phyloP scores from a whole-genome alignment of 2,797 vertebrate genomes.

The Anas flavirostris region DNA sequence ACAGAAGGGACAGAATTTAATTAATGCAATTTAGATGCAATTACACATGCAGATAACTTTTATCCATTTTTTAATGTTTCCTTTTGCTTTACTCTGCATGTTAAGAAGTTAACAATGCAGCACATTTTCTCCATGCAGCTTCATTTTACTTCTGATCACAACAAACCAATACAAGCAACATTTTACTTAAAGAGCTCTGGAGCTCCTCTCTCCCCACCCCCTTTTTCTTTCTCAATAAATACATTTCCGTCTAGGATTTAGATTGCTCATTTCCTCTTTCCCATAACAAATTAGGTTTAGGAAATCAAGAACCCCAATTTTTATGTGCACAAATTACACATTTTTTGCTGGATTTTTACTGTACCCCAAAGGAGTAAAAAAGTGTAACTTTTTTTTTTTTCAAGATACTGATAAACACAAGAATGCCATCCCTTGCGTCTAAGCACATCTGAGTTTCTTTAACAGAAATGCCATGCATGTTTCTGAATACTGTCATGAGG shows the following conservation, averaged over 20 bases:
- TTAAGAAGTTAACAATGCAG: background rate
- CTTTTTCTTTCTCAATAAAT: background rate
- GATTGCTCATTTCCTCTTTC: conserved; percentile 21
- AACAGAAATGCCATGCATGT: conserved; percentile 86
- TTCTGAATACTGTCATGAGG: conserved; percentile 88
- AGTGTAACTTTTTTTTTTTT: conserved; percentile 18
- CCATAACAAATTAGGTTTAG: background rate
- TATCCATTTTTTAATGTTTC: background rate
- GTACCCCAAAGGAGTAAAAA: conserved; percentile 1
- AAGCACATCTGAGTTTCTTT: conserved; percentile 88
- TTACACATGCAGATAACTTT: background rate
- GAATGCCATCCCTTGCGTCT: conserved; percentile 77
- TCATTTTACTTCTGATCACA: background rate
- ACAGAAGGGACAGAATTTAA: background rate
- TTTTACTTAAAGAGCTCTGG: background rate
- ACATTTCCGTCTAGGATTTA: background rate
- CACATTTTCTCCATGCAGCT: background rate
- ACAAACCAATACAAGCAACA: conserved; percentile 19
- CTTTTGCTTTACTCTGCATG: background rate
- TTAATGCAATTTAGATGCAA: background rate
- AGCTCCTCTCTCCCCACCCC: background rate
- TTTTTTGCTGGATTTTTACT: conserved; percentile 8
- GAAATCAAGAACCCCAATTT: conserved; percentile 7
- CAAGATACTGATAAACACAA: conserved; percentile 72
- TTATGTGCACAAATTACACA: background rate